phyloP scores from a whole-genome alignment of 2,113 vertebrate species.

The Stegostoma tigrinum region DNA sequence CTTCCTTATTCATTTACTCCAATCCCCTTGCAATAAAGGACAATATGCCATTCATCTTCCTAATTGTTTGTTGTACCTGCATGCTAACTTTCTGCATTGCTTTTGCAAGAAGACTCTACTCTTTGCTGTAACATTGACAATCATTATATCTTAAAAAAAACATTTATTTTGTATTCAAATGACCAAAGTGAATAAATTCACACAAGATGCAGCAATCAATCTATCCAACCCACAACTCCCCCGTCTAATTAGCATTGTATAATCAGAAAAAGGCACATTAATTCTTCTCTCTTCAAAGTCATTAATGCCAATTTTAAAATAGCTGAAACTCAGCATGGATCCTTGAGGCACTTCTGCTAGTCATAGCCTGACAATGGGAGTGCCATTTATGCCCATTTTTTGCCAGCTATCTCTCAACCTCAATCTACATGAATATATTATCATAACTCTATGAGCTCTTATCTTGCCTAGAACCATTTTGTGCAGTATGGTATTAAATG shows the following conservation, averaged over 20 bases:
- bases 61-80: background rate
- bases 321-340: no score
- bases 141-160: background rate
- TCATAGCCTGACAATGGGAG: background rate
- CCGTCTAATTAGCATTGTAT: background rate
- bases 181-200: background rate
- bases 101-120: background rate
- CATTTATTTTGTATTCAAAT: background rate
- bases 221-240: background rate
- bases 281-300: background rate
- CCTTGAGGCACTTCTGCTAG: background rate
- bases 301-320: background rate
- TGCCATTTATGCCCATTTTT: background rate
- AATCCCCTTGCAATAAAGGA: background rate
- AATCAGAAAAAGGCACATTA: background rate
- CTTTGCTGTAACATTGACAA: no score
- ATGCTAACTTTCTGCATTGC: background rate
- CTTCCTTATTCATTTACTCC: background rate
- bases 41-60: background rate
- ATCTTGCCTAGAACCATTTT: background rate
- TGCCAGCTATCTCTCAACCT: background rate
- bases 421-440: background rate
- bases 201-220: background rate
- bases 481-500: background rate
- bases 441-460: background rate